Base-by-base conservation (phyloP, 2,113 vertebrate genomes). In the Panthera uncia region DNA sequence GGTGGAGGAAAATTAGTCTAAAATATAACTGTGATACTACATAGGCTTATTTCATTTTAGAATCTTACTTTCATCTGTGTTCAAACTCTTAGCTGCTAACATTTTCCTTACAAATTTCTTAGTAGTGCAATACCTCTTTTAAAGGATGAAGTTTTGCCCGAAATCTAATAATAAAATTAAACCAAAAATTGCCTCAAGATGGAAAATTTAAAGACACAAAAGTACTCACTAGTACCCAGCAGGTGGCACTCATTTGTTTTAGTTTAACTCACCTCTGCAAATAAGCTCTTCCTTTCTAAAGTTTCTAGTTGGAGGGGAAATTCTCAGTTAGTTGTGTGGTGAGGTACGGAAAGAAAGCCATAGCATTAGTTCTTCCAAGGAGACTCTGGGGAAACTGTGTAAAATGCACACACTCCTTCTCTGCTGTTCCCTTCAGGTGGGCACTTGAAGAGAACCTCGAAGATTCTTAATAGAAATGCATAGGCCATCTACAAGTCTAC, bases 171-270 rank as follows among this genome's bases (percentile, higher is more conserved):
- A 48, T 74, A 95, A 66, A 95, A 76, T 65, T 73, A 85, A 79
- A 52, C 23, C 73, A 9, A 68, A 68, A 85, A 71, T 3, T 88
- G 50, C 63, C 33, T 94, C 63, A 94, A 52, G 52, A 38, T 50
- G 45, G 85, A 65, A 94, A 96, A 82, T 38, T 52, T 18, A 38
- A 80, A 81, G 57, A 81, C 25, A 14, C 38, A 66, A 36, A 5
- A 95, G 33, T 96, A 48, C 63, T 95, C 78, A 95, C 90, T 25
- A 92, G 94, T 52, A 65, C 66, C 95, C 89, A 97, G 89, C 52
- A 96, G 92, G 61, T 68, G 89, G 87, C 36, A 97, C 85, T 86
- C 71, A 95, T 92, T 69, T 83, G 36, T 71, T 87, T 87, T 41
- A 74, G 68, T 31, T n/a, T 78, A 38, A 48, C 9, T 83, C 57